Evolutionary conservation across 2,888 invertebrate genomes (phyloP).

Genomic region (Podotricha telesiphe): DNA sequence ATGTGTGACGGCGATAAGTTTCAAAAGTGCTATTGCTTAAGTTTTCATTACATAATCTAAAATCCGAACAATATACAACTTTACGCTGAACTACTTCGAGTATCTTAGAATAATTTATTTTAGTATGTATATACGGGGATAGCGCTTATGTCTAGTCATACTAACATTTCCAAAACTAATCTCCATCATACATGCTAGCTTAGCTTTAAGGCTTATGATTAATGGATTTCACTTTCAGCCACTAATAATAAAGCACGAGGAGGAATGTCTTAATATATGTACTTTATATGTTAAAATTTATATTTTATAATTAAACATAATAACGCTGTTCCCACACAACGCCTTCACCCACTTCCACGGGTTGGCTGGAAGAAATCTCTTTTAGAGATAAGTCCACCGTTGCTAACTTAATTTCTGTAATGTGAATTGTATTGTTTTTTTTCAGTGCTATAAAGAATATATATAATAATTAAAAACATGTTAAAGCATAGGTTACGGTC

Average conservation of each 20-base stretch:
- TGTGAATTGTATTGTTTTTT: no score
- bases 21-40: not conserved
- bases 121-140: not conserved
- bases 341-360: no score
- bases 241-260: slow-evolving; percentile 7
- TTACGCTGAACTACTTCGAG: not conserved
- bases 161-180: slow-evolving; percentile 4
- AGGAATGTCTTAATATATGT: not conserved
- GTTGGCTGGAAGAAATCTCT: no score
- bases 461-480: not conserved
- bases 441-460: no score
- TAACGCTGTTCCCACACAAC: no score
- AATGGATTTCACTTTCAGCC: slow-evolving; percentile 17
- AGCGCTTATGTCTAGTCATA: not conserved
- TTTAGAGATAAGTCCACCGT: no score
- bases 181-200: slow-evolving; percentile 25
- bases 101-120: not conserved
- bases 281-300: not conserved
- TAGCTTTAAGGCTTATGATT: slow-evolving; percentile 23
- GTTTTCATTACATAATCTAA: not conserved
- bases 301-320: not conserved
- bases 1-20: slow-evolving; percentile 2
- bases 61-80: not conserved
- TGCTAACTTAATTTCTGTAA: no score
- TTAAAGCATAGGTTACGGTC: no score